phyloP scores from a whole-genome alignment of 2,113 vertebrate genomes.

The Myocastor coypus region DNA sequence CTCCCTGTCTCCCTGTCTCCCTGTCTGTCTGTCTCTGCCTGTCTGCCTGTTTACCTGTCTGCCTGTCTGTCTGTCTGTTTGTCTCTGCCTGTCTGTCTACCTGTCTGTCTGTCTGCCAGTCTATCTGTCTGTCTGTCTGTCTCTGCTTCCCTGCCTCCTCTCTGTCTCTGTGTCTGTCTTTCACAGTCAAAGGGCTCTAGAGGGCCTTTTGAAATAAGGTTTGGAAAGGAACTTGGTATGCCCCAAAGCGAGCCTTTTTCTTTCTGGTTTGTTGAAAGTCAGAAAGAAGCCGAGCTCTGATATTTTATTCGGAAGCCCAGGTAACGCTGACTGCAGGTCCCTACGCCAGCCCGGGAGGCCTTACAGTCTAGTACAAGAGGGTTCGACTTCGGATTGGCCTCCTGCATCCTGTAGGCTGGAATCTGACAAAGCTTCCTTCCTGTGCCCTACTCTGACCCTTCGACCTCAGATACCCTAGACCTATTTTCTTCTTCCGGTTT shows the following conservation, averaged over 20 bases:
- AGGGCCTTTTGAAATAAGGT: slow-evolving; percentile 68
- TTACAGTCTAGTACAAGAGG: neutral
- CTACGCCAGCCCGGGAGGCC: neutral
- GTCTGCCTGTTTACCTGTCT: neutral
- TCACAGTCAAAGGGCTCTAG: slow-evolving; percentile 55
- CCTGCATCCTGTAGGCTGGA: neutral
- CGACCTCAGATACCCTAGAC: neutral
- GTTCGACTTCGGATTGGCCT: neutral
- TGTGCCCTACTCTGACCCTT: neutral
- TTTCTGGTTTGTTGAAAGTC: neutral
- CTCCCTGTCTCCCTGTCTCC: no score
- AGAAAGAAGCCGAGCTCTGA: slow-evolving; percentile 15
- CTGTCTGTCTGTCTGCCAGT: no score
- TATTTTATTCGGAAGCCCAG: neutral
- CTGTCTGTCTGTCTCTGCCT: no score
- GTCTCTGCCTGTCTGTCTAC: no score
- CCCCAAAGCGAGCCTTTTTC: slow-evolving; percentile 51
- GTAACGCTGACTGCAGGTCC: neutral
- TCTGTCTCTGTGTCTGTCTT: neutral
- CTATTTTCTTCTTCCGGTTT: slow-evolving; percentile 46
- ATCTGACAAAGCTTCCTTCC: neutral
- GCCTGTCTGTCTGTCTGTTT: neutral
- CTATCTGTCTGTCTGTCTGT: no score
- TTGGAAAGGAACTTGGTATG: slow-evolving; percentile 63
- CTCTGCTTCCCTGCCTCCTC: no score